Base-by-base conservation (phyloP, 1,140 invertebrate species). In the Limonius californicus region DNA sequence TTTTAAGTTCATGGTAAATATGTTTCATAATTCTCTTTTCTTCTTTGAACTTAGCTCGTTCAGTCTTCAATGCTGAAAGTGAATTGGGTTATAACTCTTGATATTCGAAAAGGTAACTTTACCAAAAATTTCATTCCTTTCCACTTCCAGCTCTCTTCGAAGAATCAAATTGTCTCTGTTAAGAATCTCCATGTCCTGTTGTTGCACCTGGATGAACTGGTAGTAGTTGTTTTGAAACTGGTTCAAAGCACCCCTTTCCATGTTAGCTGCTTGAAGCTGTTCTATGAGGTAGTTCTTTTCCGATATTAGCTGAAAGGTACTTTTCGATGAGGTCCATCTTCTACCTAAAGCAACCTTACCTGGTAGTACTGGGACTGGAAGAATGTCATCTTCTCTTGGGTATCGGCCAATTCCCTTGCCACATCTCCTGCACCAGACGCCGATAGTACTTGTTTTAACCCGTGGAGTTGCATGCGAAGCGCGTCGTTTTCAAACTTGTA, bases 1-100 rank as follows among this genome's bases (percentile, higher is more conserved):
- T 27, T 62, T 72, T 72, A 3, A 75, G 23, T 16, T 71, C 66
- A 27, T 72, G 62, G 53, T 71, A 72, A 18, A 75, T 68, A 0
- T 66, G 57, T 54, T 68, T 74, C 45, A 75, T 50, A 11, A 74
- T 58, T 18, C 57, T 68, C 58, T 72, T 71, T 56, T 75, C 73
- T 58, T 72, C 70, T 42, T 74, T 63, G 63, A 74, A 69, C 35
- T 67, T 68, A 55, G 64, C 63, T 45, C 72, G 50, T 66, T 75
- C 72, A 16, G 45, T 68, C 59, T 74, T 68, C 12, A 75, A 47
- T 8, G 68, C 72, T 69, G 55, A 7, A 58, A 19, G 21, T 9
- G 32, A 21, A 42, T 23, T 11, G 3, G 16, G n/a, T n/a, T n/a
- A n/a, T n/a, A n/a, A n/a, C n/a, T n/a, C n/a, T n/a, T n/a, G n/a